Evolutionary conservation across 2,888 invertebrate genomes (phyloP).

Genomic region (Andricus quercusramuli): DNA sequence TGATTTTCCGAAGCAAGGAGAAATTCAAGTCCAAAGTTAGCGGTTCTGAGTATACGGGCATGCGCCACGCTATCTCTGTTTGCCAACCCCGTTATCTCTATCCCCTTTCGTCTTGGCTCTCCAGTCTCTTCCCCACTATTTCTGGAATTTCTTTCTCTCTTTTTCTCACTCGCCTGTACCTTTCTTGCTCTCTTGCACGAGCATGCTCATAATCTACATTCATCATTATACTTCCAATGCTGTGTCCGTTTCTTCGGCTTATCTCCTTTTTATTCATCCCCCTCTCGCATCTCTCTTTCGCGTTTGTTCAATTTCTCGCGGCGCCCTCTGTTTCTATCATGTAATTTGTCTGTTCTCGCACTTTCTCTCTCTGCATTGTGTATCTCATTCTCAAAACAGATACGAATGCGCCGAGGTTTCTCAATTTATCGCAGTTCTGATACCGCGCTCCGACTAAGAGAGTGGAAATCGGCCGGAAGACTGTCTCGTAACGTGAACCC

Average conservation of each 20-base stretch:
- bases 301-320: neutral
- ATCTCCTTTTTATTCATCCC: conserved; percentile 45
- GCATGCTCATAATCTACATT: conserved; percentile 68
- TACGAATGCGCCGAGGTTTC: conserved; percentile 57
- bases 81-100: conserved; percentile 76
- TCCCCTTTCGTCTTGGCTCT: conserved; percentile 62
- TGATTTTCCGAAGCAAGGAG: conserved; percentile 27
- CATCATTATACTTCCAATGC: conserved; percentile 70
- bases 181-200: conserved; percentile 47
- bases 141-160: conserved; percentile 46
- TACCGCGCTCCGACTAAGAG: conserved; percentile 16
- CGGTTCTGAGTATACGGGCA: conserved; percentile 48
- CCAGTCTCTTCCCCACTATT: conserved; percentile 56
- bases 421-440: conserved; percentile 53
- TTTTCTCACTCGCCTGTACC: conserved; percentile 42
- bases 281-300: conserved; percentile 24
- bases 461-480: conserved; percentile 48
- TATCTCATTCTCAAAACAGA: conserved; percentile 56
- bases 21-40: conserved; percentile 30
- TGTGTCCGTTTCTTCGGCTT: conserved; percentile 60
- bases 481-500: conserved; percentile 28
- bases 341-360: conserved; percentile 2
- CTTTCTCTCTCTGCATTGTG: conserved; percentile 44
- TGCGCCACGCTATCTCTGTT: conserved; percentile 74
- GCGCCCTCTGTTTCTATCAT: neutral